phyloP scores from a whole-genome alignment of 2,888 invertebrate genomes.

The Crioceris asparagi region DNA sequence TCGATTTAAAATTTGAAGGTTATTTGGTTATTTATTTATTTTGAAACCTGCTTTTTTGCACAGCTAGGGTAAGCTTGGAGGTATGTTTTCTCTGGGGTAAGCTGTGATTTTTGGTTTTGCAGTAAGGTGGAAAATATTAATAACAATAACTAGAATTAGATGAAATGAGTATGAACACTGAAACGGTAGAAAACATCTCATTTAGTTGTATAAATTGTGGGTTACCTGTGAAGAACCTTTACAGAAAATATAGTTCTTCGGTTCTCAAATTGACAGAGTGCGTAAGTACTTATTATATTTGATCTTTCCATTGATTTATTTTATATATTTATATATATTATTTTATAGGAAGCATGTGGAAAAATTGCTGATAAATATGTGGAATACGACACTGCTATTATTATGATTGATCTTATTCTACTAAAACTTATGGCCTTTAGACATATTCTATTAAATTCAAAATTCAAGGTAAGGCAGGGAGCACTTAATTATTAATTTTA shows the following conservation, averaged over 20 bases:
- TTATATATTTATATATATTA: slow-evolving; percentile 5
- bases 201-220: slow-evolving; percentile 61
- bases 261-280: slow-evolving; percentile 65
- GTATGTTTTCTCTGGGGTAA: too few species aligned
- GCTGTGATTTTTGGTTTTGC: too few species aligned
- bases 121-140: too few species aligned
- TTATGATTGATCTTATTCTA: slow-evolving; percentile 74
- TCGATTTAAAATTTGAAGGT: too few species aligned
- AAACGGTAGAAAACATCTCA: too few species aligned
- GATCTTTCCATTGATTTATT: slow-evolving; percentile 5
- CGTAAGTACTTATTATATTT: too few species aligned
- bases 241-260: slow-evolving; percentile 57
- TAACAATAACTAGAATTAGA: too few species aligned
- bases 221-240: slow-evolving; percentile 48
- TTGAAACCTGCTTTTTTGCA: too few species aligned
- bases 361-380: slow-evolving; percentile 79
- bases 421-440: slow-evolving; percentile 73
- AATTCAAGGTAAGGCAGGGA: slow-evolving; percentile 52
- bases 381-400: slow-evolving; percentile 82
- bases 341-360: slow-evolving; percentile 59
- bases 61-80: too few species aligned
- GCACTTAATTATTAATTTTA: not conserved
- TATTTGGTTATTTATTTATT: too few species aligned
- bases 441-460: slow-evolving; percentile 73
- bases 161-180: too few species aligned